Evolutionary conservation across 2,888 invertebrate genomes (phyloP), one percentile per base, ranked within the genome.

Genomic region (Prosopocoilus inquinatus): DNA sequence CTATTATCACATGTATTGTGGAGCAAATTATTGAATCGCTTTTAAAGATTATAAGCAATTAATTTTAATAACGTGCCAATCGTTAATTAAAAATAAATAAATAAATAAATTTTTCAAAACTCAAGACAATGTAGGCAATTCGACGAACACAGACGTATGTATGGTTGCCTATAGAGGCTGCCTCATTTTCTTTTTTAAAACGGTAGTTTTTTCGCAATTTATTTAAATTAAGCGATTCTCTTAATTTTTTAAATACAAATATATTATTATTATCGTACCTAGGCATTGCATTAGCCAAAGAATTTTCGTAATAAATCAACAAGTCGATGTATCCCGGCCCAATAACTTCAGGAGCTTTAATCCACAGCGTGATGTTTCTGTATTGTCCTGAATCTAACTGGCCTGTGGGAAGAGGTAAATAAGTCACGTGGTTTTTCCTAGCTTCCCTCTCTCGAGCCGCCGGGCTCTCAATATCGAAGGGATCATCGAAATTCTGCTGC

Each of bases 241-340:
- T n/a, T n/a, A n/a, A n/a, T n/a, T n/a, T n/a, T n/a, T 20, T 20
- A 20, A 20, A 20, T 20, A 20, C 2, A 20, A 20, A 20, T 20
- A 3, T 3, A 20, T 3, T 3, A 20, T 3, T 2, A 20, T 20
- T 2, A 2, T 20, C 20, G 7, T 28, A 28, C 20, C 20, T 28
- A 12, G 78, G 77, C 48, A 73, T 64, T 60, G 69, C 67, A 45
- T 60, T 65, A 32, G 59, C 53, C 57, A 70, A 63, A 32, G 72
- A 67, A 71, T 83, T 83, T 67, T 87, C 86, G 69, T 90, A 91
- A 71, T 90, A 90, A 72, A 91, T 87, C 46, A 91, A 78, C 63
- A 90, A 75, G 70, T 90, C 84, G 41, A 90, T 74, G 3, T 80
- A 76, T 63, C 85, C 84, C 16, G 79, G 77, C 1, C 88, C 89